phyloP scores from a whole-genome alignment of 2,888 invertebrate species.

The Pyrochroa serraticornis region DNA sequence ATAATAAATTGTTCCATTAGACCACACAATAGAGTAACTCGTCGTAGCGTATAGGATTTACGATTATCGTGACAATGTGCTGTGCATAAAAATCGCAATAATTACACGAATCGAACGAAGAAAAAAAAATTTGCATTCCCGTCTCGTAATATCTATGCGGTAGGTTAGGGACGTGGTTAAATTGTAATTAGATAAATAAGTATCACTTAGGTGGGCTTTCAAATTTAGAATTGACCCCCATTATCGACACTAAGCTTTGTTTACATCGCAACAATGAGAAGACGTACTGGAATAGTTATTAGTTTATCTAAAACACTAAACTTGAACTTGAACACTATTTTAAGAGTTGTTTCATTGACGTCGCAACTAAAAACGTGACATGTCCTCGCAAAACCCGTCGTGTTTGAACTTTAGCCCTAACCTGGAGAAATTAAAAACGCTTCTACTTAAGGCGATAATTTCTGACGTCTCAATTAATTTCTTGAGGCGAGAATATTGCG shows the following conservation, averaged over 20 bases:
- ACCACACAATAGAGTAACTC: conserved; percentile 47
- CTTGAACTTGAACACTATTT: too few species aligned
- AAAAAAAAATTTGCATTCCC: conserved; percentile 40
- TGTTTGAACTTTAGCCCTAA: too few species aligned
- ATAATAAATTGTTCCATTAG: conserved; percentile 47
- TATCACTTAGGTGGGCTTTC: conserved; percentile 37
- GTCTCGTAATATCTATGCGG: conserved; percentile 41
- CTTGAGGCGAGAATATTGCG: background rate
- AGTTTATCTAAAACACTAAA: too few species aligned
- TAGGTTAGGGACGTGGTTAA: conserved; percentile 45
- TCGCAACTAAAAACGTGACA: too few species aligned
- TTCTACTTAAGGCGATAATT: too few species aligned
- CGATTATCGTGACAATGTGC: conserved; percentile 46
- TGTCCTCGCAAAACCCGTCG: too few species aligned
- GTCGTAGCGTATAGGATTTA: conserved; percentile 49
- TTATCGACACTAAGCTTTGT: background rate
- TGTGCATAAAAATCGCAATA: conserved; percentile 54
- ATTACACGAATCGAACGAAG: conserved; percentile 48
- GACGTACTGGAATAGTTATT: too few species aligned
- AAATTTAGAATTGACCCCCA: background rate
- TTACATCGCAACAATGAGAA: too few species aligned
- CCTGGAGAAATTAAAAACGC: too few species aligned
- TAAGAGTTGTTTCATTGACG: too few species aligned
- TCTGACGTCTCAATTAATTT: background rate
- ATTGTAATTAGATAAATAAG: conserved; percentile 39